A percentile compares a stretch with the other conserved stretches of the same genome.
Evolutionary conservation across 2,113 vertebrate genomes (phyloP).

Genomic region (Bubo blakistoni): DNA sequence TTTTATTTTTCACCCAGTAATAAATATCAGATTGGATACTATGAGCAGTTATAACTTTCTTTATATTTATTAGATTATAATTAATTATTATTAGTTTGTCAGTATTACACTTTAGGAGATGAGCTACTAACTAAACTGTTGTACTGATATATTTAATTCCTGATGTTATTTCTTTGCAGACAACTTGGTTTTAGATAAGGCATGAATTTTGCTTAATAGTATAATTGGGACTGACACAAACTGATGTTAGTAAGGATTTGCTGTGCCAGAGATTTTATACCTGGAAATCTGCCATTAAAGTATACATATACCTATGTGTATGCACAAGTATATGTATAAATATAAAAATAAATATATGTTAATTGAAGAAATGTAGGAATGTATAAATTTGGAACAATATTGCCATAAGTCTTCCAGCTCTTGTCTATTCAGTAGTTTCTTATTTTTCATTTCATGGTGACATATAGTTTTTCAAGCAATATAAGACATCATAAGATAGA

Average conservation of each 20-base stretch:
- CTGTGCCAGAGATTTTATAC: rapidly evolving
- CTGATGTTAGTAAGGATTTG: background rate
- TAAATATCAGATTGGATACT: background rate
- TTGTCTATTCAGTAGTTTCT: background rate
- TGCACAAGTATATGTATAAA: rapidly evolving
- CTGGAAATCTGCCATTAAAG: background rate
- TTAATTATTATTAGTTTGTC: background rate
- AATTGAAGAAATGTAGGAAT: background rate
- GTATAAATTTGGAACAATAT: background rate
- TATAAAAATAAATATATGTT: background rate
- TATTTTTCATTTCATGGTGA: background rate
- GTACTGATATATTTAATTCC: background rate
- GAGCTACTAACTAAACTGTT: background rate
- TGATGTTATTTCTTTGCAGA: background rate
- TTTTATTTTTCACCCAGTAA: background rate
- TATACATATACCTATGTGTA: rapidly evolving
- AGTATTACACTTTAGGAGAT: background rate
- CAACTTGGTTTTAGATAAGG: background rate
- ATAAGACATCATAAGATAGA: background rate
- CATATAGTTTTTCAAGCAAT: rapidly evolving
- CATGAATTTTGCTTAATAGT: background rate
- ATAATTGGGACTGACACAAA: background rate
- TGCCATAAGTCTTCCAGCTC: background rate
- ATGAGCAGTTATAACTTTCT: background rate
- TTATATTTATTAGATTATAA: background rate